Percentiles rank a stretch among this genome's conserved stretches.
Evolutionary conservation across 2,888 invertebrate genomes (phyloP).

Genomic region (Timandra comae): DNA sequence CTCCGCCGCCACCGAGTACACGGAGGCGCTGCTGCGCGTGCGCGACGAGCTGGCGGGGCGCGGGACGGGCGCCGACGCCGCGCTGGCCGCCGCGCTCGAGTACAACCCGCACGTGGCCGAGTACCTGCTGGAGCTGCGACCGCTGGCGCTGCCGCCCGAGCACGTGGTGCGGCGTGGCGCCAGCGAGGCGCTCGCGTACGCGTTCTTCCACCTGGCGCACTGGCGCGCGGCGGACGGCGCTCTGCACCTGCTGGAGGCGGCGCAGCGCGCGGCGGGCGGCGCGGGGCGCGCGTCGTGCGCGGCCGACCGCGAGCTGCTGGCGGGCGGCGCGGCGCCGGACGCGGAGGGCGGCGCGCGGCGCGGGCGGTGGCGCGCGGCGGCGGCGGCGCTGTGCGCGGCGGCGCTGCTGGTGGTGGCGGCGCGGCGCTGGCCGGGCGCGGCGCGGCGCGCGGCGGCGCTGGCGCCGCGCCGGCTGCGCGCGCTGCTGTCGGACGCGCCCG

Average conservation of each 20-base stretch:
- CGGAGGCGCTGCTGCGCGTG: conserved; percentile 94
- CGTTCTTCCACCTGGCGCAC: conserved; percentile 96
- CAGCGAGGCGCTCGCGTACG: conserved; percentile 97
- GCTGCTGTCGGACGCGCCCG: not conserved
- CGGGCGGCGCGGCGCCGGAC: conserved; percentile 94
- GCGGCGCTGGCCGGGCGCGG: conserved; percentile 5
- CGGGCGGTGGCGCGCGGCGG: conserved; percentile 81
- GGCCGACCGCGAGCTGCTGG: conserved; percentile 79
- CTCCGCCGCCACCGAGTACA: conserved; percentile 96
- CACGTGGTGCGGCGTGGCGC: conserved; percentile 97
- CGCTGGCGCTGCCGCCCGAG: conserved; percentile 96
- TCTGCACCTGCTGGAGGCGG: conserved; percentile 90
- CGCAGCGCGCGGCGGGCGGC: conserved; percentile 86
- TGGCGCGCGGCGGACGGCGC: conserved; percentile 99
- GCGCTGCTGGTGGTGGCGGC: conserved; percentile 80
- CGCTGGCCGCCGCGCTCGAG: conserved; percentile 91
- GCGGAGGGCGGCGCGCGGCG: conserved; percentile 88
- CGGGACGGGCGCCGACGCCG: conserved; percentile 81
- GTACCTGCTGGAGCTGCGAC: conserved; percentile 96
- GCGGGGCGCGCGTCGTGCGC: conserved; percentile 91
- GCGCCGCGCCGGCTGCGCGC: conserved; percentile 12
- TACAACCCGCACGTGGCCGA: conserved; percentile 99
- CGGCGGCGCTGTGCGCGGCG: conserved; percentile 77
- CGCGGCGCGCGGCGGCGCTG: conserved; percentile 23
- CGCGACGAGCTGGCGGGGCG: conserved; percentile 87